Conservation (phyloP, 2,888 invertebrate species). For the Pollenia angustigena region DNA sequence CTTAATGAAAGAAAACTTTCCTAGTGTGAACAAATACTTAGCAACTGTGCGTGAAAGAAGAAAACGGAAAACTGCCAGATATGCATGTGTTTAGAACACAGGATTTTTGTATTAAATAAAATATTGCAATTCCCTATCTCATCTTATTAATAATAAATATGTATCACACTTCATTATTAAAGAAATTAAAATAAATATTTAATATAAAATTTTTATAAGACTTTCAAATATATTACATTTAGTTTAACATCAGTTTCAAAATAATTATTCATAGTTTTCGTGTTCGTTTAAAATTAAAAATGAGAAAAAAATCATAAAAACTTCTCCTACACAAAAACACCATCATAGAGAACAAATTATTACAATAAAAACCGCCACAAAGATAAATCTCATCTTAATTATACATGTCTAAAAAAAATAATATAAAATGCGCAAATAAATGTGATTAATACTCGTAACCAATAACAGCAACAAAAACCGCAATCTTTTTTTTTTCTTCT, state of each 20-base stretch:
- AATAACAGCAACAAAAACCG: slow-evolving; percentile 42
- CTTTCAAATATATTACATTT: not conserved
- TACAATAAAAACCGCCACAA: slow-evolving; percentile 67
- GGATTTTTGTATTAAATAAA: too few relatives aligned
- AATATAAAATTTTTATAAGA: too few relatives aligned
- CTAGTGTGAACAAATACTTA: too few relatives aligned
- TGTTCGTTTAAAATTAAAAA: not conserved
- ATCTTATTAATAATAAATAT: too few relatives aligned
- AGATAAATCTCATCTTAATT: slow-evolving; percentile 64
- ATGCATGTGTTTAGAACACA: too few relatives aligned
- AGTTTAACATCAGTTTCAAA: slow-evolving; percentile 26
- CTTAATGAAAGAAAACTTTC: too few relatives aligned
- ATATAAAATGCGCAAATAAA: slow-evolving; percentile 68
- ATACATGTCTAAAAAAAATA: slow-evolving; percentile 38
- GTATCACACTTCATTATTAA: too few relatives aligned
- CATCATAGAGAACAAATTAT: slow-evolving; percentile 26
- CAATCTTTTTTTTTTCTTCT: slow-evolving; percentile 12
- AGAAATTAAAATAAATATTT: too few relatives aligned
- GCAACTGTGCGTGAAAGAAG: too few relatives aligned
- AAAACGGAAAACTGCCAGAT: too few relatives aligned
- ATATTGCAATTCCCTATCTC: too few relatives aligned
- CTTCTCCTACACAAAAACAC: slow-evolving; percentile 58
- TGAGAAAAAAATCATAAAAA: slow-evolving; percentile 9
- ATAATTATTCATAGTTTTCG: slow-evolving; percentile 24
- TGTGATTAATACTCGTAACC: slow-evolving; percentile 50